phyloP scores from a whole-genome alignment of 2,797 vertebrate genomes.

The Argentina silus region DNA sequence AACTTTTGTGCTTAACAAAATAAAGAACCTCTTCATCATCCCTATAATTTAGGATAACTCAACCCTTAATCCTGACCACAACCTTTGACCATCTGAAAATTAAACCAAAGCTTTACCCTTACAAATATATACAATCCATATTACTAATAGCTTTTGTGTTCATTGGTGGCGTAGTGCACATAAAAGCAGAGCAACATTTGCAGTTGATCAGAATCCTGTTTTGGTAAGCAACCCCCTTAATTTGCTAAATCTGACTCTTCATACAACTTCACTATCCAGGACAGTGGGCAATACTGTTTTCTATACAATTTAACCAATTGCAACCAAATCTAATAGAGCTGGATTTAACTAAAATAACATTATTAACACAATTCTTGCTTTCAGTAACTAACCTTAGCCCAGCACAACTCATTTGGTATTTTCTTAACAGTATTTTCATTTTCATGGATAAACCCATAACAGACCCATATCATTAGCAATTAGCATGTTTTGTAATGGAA shows the following conservation, averaged over 20 bases:
- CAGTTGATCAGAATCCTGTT: too few relatives aligned
- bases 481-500: slow-evolving; percentile 21
- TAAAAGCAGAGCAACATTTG: not conserved
- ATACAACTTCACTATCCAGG: not conserved
- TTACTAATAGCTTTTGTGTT: not conserved
- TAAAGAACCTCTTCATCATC: slow-evolving; percentile 29
- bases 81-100: slow-evolving; percentile 46
- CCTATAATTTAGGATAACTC: slow-evolving; percentile 20
- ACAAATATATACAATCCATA: not conserved
- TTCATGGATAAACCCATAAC: slow-evolving; percentile 49
- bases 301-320: not conserved
- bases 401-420: slow-evolving; percentile 5
- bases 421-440: slow-evolving; percentile 16
- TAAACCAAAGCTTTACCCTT: slow-evolving; percentile 11
- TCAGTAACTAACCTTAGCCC: slow-evolving; percentile 10
- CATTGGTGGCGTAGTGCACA: not conserved
- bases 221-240: too few relatives aligned
- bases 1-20: slow-evolving; percentile 38
- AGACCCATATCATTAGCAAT: not conserved
- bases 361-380: not conserved
- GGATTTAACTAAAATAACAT: not conserved
- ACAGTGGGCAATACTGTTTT: not conserved
- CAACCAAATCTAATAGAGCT: not conserved
- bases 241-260: not conserved
- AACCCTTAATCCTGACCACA: slow-evolving; percentile 40